Evolutionary conservation across 2,888 invertebrate genomes (phyloP).

Genomic region (Campoplex nolae): DNA sequence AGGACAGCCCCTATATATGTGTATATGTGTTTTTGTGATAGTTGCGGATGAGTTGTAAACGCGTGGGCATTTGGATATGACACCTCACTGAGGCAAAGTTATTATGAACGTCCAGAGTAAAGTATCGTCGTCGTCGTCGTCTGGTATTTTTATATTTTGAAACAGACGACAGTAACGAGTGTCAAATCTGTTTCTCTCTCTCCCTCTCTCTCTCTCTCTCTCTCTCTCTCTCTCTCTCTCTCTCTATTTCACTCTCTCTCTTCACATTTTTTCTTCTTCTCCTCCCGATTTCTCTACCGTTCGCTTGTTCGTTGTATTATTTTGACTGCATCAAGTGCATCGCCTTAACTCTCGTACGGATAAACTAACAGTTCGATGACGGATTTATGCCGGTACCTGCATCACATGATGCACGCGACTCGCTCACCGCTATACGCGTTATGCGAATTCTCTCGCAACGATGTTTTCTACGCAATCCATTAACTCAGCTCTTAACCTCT

Average conservation of each 20-base stretch:
- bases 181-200: conserved; percentile 31
- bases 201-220: conserved; percentile 31
- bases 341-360: neutral
- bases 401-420: conserved; percentile 54
- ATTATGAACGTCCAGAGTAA: conserved; percentile 35
- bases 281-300: conserved; percentile 12
- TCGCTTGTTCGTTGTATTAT: conserved; percentile 39
- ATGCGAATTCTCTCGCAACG: conserved; percentile 28
- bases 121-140: conserved; percentile 1
- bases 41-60: conserved; percentile 31
- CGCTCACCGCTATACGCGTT: neutral
- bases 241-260: conserved; percentile 13
- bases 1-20: conserved; percentile 16
- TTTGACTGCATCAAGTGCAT: conserved; percentile 59
- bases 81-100: conserved; percentile 49
- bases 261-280: neutral
- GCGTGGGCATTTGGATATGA: conserved; percentile 52
- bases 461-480: conserved; percentile 9
- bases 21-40: conserved; percentile 4
- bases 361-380: conserved; percentile 59
- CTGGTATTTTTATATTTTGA: conserved; percentile 44
- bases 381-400: conserved; percentile 69
- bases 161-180: conserved; percentile 19
- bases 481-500: conserved; percentile 23
- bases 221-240: conserved; percentile 12